phyloP scores from a whole-genome alignment of 2,888 invertebrate species.

The Desoria tigrina region DNA sequence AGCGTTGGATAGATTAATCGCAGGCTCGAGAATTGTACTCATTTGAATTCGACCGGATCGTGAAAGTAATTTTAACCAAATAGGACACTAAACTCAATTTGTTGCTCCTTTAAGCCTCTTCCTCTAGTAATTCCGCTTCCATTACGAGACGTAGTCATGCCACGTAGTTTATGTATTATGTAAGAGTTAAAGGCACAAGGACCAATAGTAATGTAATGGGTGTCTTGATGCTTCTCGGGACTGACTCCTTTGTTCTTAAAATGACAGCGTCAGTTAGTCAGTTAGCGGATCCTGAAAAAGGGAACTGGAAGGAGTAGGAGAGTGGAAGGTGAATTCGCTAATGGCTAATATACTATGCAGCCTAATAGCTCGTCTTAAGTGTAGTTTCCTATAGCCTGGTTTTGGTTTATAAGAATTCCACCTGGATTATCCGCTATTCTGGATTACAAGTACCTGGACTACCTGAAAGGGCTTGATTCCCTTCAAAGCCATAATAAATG shows the following conservation, averaged over 20 bases:
- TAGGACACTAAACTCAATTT: constrained; percentile 52
- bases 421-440: too few species aligned
- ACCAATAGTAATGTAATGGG: constrained; percentile 19
- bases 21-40: constrained; percentile 43
- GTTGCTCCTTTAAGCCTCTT: constrained; percentile 24
- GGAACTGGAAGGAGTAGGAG: too few species aligned
- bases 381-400: too few species aligned
- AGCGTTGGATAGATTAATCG: constrained; percentile 46
- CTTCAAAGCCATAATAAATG: too few species aligned
- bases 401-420: too few species aligned
- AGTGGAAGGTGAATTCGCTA: too few species aligned
- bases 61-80: constrained; percentile 53
- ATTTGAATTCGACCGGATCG: constrained; percentile 49
- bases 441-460: too few species aligned
- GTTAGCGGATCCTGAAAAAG: too few species aligned
- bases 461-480: too few species aligned
- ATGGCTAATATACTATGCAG: too few species aligned
- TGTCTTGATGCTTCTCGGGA: constrained; percentile 6
- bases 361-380: too few species aligned
- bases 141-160: constrained; percentile 17
- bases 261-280: too few species aligned
- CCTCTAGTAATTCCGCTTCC: not conserved
- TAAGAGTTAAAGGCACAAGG: constrained; percentile 2
- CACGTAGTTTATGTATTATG: constrained; percentile 10
- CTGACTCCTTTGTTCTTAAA: not conserved